These are phyloP conservation scores for Petrolisthes cinctipes DNA, from an alignment of 2,888 invertebrate genomes.

Conservation along the genomic window DNA sequence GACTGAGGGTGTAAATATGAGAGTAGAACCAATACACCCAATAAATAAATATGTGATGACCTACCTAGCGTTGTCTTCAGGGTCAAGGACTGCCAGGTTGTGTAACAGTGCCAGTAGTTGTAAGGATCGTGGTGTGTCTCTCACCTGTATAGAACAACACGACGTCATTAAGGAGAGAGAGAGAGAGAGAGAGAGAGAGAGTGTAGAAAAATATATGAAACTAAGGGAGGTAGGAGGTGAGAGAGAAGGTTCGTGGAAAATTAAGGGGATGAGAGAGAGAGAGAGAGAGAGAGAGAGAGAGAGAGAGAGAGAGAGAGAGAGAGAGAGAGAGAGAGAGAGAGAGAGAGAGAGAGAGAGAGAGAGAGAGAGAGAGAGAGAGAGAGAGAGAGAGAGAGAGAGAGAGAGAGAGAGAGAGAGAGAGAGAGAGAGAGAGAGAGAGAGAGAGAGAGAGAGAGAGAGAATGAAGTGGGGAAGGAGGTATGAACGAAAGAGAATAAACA, in stretches of 20 bases:
- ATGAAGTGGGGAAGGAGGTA: background rate
- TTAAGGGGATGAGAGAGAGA: slow-evolving; percentile 6
- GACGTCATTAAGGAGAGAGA: background rate
- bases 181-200: slow-evolving; percentile 9
- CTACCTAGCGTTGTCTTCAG: slow-evolving; percentile 37
- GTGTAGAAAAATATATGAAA: background rate
- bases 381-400: background rate
- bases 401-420: slow-evolving; percentile 8
- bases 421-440: background rate
- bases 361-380: slow-evolving; percentile 9
- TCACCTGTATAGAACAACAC: slow-evolving; percentile 65
- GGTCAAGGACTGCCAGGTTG: slow-evolving; percentile 66
- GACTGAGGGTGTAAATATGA: background rate
- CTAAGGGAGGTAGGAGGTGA: background rate
- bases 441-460: slow-evolving; percentile 25
- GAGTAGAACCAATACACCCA: background rate
- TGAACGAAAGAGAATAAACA: background rate
- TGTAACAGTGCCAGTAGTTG: slow-evolving; percentile 67
- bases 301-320: slow-evolving; percentile 19
- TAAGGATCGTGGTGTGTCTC: slow-evolving; percentile 67
- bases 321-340: slow-evolving; percentile 16
- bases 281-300: slow-evolving; percentile 17
- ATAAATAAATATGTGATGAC: background rate
- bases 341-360: background rate
- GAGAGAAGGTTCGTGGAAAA: background rate